phyloP scores from a whole-genome alignment of 2,113 vertebrate genomes.

The Gallinago jamesoni region DNA sequence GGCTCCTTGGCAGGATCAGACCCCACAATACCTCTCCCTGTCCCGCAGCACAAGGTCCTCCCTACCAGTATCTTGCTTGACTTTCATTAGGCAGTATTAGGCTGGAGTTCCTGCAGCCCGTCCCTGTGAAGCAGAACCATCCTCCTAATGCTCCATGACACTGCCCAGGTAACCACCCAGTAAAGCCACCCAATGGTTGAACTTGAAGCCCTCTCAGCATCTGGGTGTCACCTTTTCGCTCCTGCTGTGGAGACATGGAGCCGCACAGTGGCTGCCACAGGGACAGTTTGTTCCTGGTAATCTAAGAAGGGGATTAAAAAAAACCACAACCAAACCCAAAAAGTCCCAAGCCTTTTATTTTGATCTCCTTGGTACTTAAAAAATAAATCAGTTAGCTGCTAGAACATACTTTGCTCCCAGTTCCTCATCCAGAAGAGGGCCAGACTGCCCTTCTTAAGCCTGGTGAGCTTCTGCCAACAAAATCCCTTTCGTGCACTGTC shows the following conservation, averaged over 20 bases:
- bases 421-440: not conserved
- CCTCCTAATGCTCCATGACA: not conserved
- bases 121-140: not conserved
- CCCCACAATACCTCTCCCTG: not conserved
- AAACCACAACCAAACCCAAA: not conserved
- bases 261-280: conserved; percentile 78
- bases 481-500: not conserved
- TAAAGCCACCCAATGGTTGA: not conserved
- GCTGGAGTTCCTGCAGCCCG: not conserved
- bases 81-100: not conserved
- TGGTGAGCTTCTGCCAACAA: not conserved
- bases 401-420: not conserved
- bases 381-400: not conserved
- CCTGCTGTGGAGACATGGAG: conserved; percentile 75
- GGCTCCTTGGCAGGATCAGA: not conserved
- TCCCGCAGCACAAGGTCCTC: not conserved
- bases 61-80: accelerated
- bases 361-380: conserved; percentile 40
- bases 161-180: not conserved
- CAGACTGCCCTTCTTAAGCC: not conserved
- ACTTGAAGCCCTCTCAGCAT: not conserved
- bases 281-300: conserved; percentile 85
- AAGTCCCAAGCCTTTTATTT: not conserved
- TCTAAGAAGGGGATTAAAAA: conserved; percentile 60
- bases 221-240: conserved; percentile 68